These are phyloP conservation scores for Coelogynopora nodosa DNA, from an alignment of 2,888 invertebrate species.

Conservation along the genomic window DNA sequence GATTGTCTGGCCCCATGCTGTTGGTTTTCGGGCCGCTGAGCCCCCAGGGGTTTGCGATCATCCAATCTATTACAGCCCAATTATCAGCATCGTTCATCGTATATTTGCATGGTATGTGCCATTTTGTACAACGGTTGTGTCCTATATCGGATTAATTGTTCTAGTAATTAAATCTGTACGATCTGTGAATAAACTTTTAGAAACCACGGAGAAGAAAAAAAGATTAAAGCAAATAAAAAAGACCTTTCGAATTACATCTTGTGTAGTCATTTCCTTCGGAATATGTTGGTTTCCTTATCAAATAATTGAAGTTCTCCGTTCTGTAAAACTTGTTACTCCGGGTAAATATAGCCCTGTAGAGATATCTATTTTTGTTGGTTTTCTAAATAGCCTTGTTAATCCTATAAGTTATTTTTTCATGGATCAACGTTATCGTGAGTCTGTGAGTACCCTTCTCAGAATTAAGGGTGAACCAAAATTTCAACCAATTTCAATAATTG, in stretches of 20 bases:
- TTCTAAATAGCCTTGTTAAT: background rate
- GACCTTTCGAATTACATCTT: background rate
- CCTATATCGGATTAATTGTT: background rate
- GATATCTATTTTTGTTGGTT: background rate
- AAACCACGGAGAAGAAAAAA: background rate
- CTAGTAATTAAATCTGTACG: background rate
- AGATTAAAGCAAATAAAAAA: background rate
- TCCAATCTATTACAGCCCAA: slow-evolving; percentile 5
- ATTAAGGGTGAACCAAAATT: no score
- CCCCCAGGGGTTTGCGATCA: background rate
- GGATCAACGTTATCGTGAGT: no score
- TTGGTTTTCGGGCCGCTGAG: background rate
- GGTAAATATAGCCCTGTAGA: background rate
- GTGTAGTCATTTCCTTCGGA: background rate
- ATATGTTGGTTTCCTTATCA: slow-evolving; percentile 20
- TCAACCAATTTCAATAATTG: no score
- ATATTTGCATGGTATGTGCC: slow-evolving; percentile 26
- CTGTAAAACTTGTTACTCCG: background rate
- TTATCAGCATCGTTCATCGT: background rate
- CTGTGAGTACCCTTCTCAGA: no score
- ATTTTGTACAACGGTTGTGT: background rate
- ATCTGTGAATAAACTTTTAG: background rate
- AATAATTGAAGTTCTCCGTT: background rate
- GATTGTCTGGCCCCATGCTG: background rate
- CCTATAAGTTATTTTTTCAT: background rate